phyloP scores from a whole-genome alignment of 1,140 invertebrate species.

The Zaprionus davidi region DNA sequence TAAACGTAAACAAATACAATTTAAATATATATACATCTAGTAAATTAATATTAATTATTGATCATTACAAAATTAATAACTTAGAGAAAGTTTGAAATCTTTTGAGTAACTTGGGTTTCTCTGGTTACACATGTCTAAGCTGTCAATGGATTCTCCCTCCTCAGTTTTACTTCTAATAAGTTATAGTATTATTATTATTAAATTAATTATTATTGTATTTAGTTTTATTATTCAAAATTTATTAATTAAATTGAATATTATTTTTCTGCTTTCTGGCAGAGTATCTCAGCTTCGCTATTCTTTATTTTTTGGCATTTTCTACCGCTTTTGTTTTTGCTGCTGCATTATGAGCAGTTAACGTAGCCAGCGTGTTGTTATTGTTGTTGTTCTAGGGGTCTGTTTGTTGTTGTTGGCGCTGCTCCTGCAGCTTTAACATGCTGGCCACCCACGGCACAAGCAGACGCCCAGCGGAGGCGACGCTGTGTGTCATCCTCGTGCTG shows the following conservation, averaged over 20 bases:
- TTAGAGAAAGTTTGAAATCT: accelerated
- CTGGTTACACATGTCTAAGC: too few species aligned
- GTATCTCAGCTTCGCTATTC: constrained; percentile 7
- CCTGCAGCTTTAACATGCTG: constrained; percentile 64
- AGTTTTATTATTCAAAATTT: not conserved
- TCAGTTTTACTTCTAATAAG: too few species aligned
- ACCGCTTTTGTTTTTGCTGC: constrained; percentile 36
- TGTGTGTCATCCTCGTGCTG: constrained; percentile 60
- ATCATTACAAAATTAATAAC: too few species aligned
- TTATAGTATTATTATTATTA: too few species aligned
- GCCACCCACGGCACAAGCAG: constrained; percentile 15
- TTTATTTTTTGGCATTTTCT: not conserved
- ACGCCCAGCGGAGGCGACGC: constrained; percentile 37
- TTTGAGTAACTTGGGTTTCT: too few species aligned
- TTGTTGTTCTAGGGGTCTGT: constrained; percentile 21
- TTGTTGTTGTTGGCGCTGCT: constrained; percentile 33
- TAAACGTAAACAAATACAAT: not conserved
- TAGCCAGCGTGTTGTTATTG: constrained; percentile 25
- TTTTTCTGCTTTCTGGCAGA: not conserved
- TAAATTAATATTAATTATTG: too few species aligned
- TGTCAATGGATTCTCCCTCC: too few species aligned
- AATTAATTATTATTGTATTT: too few species aligned
- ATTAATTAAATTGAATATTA: not conserved
- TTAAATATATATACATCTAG: not conserved
- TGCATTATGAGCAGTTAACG: constrained; percentile 79